A percentile compares a stretch with the other conserved stretches of the same genome.
phyloP scores from a whole-genome alignment of 2,888 invertebrate genomes.

The Barypeithes pellucidus region DNA sequence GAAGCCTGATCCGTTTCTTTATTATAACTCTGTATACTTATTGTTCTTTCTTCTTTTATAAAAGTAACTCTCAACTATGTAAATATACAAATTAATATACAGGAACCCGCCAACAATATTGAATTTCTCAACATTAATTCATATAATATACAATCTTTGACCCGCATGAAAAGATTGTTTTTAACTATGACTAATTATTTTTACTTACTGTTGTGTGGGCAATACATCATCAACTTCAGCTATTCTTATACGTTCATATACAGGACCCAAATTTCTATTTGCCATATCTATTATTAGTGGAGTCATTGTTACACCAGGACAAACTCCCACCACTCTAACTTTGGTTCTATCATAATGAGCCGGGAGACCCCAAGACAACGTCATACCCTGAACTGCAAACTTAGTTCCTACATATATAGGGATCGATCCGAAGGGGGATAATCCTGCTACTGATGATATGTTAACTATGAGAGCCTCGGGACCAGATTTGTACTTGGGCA shows the following conservation, averaged over 20 bases:
- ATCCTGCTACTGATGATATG: slow-evolving; percentile 55
- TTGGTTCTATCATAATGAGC: slow-evolving; percentile 66
- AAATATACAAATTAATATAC: no score
- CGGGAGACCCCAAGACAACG: slow-evolving; percentile 55
- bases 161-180: no score
- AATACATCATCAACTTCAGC: background rate
- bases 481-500: slow-evolving; percentile 57
- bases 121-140: no score
- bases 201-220: slow-evolving; percentile 1
- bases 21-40: no score
- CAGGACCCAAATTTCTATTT: slow-evolving; percentile 25
- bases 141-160: no score
- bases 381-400: slow-evolving; percentile 56
- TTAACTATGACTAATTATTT: background rate
- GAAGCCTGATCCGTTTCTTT: no score
- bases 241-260: slow-evolving; percentile 22
- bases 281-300: slow-evolving; percentile 45
- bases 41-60: no score
- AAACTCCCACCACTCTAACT: slow-evolving; percentile 71
- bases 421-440: slow-evolving; percentile 41
- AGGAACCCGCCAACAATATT: no score
- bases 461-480: slow-evolving; percentile 57
- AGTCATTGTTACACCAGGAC: slow-evolving; percentile 72
- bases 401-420: slow-evolving; percentile 58
- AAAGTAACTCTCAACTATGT: no score